Base-by-base conservation (phyloP, 2,797 vertebrate genomes). In the Champsocephalus esox region DNA sequence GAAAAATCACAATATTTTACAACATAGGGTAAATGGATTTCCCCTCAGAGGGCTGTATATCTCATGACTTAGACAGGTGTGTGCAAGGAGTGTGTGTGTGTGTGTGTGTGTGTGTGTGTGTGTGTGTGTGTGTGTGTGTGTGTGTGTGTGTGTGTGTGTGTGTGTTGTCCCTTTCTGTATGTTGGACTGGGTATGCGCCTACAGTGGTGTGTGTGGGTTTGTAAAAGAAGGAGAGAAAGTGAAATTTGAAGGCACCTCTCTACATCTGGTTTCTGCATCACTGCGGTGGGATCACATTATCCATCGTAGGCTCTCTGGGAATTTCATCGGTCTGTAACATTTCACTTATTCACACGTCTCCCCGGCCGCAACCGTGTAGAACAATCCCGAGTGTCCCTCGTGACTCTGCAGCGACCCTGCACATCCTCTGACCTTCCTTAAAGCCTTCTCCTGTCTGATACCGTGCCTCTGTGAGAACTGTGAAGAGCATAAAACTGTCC, bases 191-290 rank as follows among this genome's bases (percentile, higher is more conserved):
- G 60, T 57, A 46, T 73, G 80, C 11, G 66, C 61, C 65, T 76
- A 75, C 49, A 43, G 59, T 71, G 79, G 70, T 71, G 74, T 81
- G 54, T 57, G 54, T 60, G 73, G 12, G 61, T 79, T 75, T 75
- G 82, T 60, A 61, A 65, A 57, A 70, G 54, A 67, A 32, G 66
- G 67, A 28, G 59, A 70, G 72, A 75, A 75, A 79, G 68, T 81
- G 74, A 84, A 77, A 80, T 73, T 2, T 52, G 62, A 87, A 79
- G 79, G 80, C 76, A 71, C 67, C 85, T 76, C 72, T 86, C 81
- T 86, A 89, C 93, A 94, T 95, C 93, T 95, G 94, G 86, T 95
- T 94, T 94, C 79, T 90, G 82, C 91, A 95, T 95, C 90, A 92
- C 77, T 81, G 84, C 77, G 78, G 70, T 75, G 52, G 88, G 87